Base-by-base conservation (phyloP, 2,888 invertebrate species). In the Argyresthia goedartella region DNA sequence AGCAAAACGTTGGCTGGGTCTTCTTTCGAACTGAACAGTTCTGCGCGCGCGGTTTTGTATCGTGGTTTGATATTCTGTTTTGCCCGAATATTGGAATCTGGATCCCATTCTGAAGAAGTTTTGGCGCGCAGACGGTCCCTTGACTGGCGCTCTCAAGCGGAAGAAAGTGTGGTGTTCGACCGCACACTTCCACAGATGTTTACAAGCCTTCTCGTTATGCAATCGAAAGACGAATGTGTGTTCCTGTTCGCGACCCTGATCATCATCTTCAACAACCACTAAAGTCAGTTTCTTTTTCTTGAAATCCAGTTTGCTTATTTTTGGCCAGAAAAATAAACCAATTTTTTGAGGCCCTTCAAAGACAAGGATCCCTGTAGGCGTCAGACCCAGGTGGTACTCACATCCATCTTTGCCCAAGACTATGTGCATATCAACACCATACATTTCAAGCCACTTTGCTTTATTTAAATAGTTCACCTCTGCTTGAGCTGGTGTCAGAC, bases 161-260 rank as follows among this genome's bases (percentile, higher is more conserved):
- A 99, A 99, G 88, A 99, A 99, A 1, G 98, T 96, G 87, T 99
- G 99, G 86, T 99, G 98, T 80, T 99, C 99, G 0, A 99, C 96
- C 33, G 99, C 99, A 88, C 99, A 99, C 81, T 99, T 99, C 99
- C 99, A 99, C 59, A 99, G 88, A 84, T 99, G 99, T 78, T 99
- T 99, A 76, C 98, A 98, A 1, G 99, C 98, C 76, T 98, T 98
- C 74, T 98, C 97, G 73, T 98, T 99, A 62, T 95, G 93, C 60
- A 99, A 86, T 54, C 95, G 90, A 80, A 99, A 99, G 4, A 99
- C 98, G 78, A 99, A 99, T 0, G 98, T 98, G 79, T 99, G 99
- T 72, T 99, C 98, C 71, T 99, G 98, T 77, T 98, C 97, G 50
- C 93, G 89, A 0, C 97, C 97, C 76, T 97, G 95, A 72, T 99